Percentiles rank a stretch among this genome's conserved stretches.
Conservation (phyloP, 2,113 vertebrate species). For the Vombatus ursinus region DNA sequence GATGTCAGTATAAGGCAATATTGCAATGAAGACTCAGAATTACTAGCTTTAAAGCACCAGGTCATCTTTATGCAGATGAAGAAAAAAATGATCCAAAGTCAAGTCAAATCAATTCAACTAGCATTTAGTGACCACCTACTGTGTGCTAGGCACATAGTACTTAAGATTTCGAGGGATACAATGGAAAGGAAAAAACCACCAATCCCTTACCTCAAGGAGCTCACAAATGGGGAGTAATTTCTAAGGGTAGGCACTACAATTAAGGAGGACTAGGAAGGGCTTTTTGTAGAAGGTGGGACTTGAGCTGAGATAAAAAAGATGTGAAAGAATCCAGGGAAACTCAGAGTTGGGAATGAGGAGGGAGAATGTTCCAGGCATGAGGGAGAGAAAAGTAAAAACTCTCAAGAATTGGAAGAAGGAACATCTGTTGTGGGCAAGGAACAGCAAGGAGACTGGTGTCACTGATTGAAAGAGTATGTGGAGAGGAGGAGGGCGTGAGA, state of each 20-base stretch:
- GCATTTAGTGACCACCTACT: neutral
- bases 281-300: neutral
- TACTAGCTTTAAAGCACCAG: slow-evolving; percentile 7
- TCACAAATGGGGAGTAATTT: neutral
- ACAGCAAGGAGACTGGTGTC: neutral
- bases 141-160: neutral
- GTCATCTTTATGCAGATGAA: slow-evolving; percentile 14
- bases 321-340: neutral
- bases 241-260: neutral
- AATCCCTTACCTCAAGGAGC: neutral
- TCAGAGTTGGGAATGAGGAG: neutral
- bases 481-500: neutral
- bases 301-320: neutral
- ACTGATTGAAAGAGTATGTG: neutral
- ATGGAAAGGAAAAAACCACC: neutral
- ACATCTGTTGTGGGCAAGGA: neutral
- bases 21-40: neutral
- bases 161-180: neutral
- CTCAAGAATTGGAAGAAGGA: neutral
- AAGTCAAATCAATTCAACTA: neutral
- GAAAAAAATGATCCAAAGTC: neutral
- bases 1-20: neutral
- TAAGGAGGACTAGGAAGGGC: neutral
- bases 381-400: neutral
- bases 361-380: neutral